Evolutionary conservation across 2,888 invertebrate species (phyloP), one percentile per base, ranked within the genome.

Genomic region (Alcis repandata): DNA sequence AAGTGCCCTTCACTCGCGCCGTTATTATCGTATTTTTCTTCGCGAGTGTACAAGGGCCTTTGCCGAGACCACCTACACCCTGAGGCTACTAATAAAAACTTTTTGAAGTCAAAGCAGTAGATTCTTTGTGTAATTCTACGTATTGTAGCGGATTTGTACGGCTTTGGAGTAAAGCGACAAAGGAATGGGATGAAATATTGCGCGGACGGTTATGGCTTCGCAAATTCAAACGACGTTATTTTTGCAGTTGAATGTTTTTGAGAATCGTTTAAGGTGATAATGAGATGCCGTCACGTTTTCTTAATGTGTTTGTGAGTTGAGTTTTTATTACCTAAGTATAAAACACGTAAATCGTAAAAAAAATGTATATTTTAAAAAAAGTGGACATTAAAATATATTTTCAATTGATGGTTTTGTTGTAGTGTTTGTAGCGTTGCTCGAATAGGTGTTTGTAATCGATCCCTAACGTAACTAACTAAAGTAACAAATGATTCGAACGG

Each of bases 11-110:
- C 78, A 77, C 75, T 63, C 78, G 71, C 60, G 40, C 78, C 79
- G 80, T 85, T 86, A 86, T 85, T 83, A 84, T 85, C 79, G 80
- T 83, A 87, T 87, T 86, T 86, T 84, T 84, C 78, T 82, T 72
- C 63, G 72, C 61, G 61, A 74, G 71, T 72, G 72, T 74, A 70
- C 65, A 64, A 68, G 69, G 64, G 72, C 72, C 68, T 77, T 79
- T 73, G 63, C 58, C 68, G 65, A 72, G 72, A 68, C 67, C 66
- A 68, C 68, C 68, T 66, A 71, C 61, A 67, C 66, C 65, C 66
- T 40, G 62, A 61, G 71, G 69, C 68, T 73, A 69, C 70, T 73
- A 73, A 71, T 68, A 68, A 70, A 69, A 70, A 69, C 56, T 70
- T 70, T 71, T 71, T 69, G 68, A 71, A 71, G 67, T 73, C 67